Evolutionary conservation across 1,140 invertebrate species (phyloP).

Genomic region (Lanistes nyassanus): DNA sequence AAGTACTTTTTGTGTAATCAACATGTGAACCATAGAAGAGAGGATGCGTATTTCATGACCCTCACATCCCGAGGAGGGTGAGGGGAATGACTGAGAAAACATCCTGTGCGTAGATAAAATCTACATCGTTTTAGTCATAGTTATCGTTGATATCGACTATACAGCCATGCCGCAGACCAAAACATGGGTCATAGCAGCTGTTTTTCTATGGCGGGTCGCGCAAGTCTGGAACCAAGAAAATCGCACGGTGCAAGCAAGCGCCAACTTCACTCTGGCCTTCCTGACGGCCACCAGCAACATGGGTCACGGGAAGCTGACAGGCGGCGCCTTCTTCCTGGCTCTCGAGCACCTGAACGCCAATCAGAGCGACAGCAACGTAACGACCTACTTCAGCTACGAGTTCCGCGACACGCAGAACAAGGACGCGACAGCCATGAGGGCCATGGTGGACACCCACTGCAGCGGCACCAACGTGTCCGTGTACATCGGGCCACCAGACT

Average conservation of each 20-base stretch:
- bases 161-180: neutral
- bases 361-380: neutral
- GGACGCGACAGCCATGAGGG: slow-evolving; percentile 72
- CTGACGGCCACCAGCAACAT: slow-evolving; percentile 23
- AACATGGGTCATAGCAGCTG: neutral
- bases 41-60: too few species aligned
- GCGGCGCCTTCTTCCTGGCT: slow-evolving; percentile 89
- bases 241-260: too few species aligned
- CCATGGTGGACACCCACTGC: slow-evolving; percentile 42
- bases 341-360: slow-evolving; percentile 79
- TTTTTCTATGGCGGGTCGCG: neutral
- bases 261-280: slow-evolving; percentile 31
- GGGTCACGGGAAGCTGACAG: slow-evolving; percentile 38
- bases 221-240: neutral
- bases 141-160: neutral
- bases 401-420: slow-evolving; percentile 92
- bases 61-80: too few species aligned
- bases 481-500: slow-evolving; percentile 94
- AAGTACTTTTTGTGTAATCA: too few species aligned
- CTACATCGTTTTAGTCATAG: too few species aligned
- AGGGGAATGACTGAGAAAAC: too few species aligned
- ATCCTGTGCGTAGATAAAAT: too few species aligned
- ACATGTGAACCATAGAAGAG: too few species aligned
- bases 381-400: slow-evolving; percentile 63
- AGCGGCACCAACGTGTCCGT: slow-evolving; percentile 80